Evolutionary conservation across 2,113 vertebrate genomes (phyloP).

Genomic region (Corydoras maculifer): DNA sequence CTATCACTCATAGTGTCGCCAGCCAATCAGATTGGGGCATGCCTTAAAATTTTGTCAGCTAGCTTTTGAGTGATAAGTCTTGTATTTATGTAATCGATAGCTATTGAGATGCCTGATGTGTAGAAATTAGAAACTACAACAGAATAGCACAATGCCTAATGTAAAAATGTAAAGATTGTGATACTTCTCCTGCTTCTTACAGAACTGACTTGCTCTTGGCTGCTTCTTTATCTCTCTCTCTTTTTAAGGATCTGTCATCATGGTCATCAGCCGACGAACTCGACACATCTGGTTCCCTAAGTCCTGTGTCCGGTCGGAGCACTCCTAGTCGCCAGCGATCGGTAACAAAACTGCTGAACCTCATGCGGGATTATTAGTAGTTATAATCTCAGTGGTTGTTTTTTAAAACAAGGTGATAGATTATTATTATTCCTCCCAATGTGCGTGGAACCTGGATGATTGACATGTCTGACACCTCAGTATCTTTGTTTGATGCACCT

Average conservation of each 20-base stretch:
- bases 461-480: constrained; percentile 53
- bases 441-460: constrained; percentile 46
- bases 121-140: no score
- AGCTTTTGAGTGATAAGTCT: no score
- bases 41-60: no score
- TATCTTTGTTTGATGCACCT: constrained; percentile 43
- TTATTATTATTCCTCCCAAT: constrained; percentile 35
- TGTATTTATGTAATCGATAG: no score
- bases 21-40: no score
- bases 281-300: constrained; percentile 88
- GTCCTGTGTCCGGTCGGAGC: constrained; percentile 86
- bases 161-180: no score
- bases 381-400: constrained; percentile 32
- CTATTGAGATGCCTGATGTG: no score
- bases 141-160: no score
- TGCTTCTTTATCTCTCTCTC: not conserved
- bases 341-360: constrained; percentile 69
- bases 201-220: no score
- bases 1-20: no score
- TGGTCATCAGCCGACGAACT: constrained; percentile 94
- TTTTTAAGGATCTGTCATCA: constrained; percentile 89
- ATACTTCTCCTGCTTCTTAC: no score
- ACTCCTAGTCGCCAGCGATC: constrained; percentile 84
- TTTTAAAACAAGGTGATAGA: constrained; percentile 25
- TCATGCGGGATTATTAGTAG: constrained; percentile 31